Base-by-base conservation (phyloP, 2,797 vertebrate species). In the Euthynnus affinis region DNA sequence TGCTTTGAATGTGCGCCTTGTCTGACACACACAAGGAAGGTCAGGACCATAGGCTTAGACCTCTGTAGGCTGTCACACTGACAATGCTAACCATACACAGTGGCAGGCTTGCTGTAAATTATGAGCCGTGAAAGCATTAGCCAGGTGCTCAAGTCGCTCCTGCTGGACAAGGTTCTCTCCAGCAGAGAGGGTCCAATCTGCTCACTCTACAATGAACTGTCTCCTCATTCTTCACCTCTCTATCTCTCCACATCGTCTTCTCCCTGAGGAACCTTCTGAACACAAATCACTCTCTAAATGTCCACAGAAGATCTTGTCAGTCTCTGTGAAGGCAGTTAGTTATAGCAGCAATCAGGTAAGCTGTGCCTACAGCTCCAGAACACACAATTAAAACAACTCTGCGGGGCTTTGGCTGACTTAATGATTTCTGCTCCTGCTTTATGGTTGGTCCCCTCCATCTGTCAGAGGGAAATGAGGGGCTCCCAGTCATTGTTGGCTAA, bases 111-210 rank as follows among this genome's bases (percentile, higher is more conserved):
- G 57, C 66, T 87, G 83, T 93, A 92, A 92, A 92, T 95, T 87
- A 87, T 87, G 90, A 92, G 85, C 86, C 82, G 20, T 87, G 91
- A 90, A 89, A 91, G 75, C 91, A 93, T 95, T 92, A 92, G 91
- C 88, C 94, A 95, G 93, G 93, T 95, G 94, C 92, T 92, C 44
- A 70, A 67, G 71, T 61, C 87, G 87, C 87, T 91, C 65, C 65
- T 83, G 83, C 89, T 83, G 83, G 82, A 90, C 60, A 13, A 71
- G 58, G 66, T 44, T 67, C 70, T 85, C 88, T 88, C 81, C 82
- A 80, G 80, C 52, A 25, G 82, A 74, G 88, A 87, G 81, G 60
- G 15, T 80, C 83, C 89, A 90, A 85, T 92, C 87, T 91, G 89
- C 86, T 86, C 74, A 1, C 58, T 76, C 74, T 42, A 81, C 63